phyloP scores from a whole-genome alignment of 2,113 vertebrate species.

The Crotalus horridus region DNA sequence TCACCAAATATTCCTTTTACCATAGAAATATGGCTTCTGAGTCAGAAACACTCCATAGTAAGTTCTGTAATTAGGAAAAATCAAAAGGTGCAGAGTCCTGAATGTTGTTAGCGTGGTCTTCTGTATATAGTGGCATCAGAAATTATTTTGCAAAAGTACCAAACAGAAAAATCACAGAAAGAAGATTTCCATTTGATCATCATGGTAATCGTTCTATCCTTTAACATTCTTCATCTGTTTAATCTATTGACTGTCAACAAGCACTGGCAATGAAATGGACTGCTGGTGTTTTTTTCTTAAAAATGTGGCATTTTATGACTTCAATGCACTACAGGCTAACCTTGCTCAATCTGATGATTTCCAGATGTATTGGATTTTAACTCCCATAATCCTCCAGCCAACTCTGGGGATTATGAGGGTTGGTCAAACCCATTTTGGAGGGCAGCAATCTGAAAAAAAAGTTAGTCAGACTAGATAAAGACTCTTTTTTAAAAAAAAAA shows the following conservation, averaged over 20 bases:
- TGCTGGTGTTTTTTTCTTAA: not conserved
- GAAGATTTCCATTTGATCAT: not conserved
- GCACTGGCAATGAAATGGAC: not conserved
- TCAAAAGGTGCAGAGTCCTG: not conserved
- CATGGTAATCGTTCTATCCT: not conserved
- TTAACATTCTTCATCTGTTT: not conserved
- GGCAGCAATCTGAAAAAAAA: not conserved
- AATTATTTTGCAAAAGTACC: not conserved
- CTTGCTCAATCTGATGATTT: not conserved
- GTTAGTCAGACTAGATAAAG: not conserved
- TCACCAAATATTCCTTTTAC: not conserved
- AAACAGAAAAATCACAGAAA: not conserved
- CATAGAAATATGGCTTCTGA: not conserved
- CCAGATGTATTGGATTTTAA: not conserved
- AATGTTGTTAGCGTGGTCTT: not conserved
- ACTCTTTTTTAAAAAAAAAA: not conserved
- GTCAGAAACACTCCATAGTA: not conserved
- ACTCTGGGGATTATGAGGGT: not conserved
- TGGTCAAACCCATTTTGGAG: not conserved
- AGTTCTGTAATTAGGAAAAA: not conserved
- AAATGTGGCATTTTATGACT: not conserved
- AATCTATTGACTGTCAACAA: not conserved
- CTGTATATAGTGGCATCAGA: not conserved
- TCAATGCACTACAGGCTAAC: not conserved
- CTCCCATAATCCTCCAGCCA: not conserved